Evolutionary conservation across 2,113 vertebrate species (phyloP), one percentile per base, ranked within the genome.

Genomic region (Polyodon spathula): DNA sequence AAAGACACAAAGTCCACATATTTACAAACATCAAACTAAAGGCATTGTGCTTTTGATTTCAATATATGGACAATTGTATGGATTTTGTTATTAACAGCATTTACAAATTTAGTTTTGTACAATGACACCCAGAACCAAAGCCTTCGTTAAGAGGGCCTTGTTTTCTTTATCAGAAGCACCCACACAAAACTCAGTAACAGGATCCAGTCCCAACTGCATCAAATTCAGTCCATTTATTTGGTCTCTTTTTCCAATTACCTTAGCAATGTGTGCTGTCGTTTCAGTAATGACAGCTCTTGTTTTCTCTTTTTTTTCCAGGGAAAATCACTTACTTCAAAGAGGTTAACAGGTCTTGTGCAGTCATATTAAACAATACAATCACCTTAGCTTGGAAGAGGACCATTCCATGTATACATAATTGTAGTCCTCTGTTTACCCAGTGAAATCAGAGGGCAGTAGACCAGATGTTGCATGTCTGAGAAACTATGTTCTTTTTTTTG

Each of bases 391-490:
- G 86, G 87, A 86, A 83, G 79, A 78, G 79, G 79, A 82, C 79
- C 78, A 86, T 86, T 76, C 81, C 86, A 87, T 81, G 76, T 85
- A 77, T 73, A 84, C 86, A 82, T 76, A 84, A 78, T 86, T 81
- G 82, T 92, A 78, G 82, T 80, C 90, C 84, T 80, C 71, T 86
- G 76, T 81, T 84, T 84, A 82, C 81, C 81, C 42, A 75, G 82
- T 69, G 40, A 57, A 87, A 74, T 71, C 84, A 81, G 77, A 83
- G 81, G 87, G 87, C 80, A 68, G 71, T 81, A 82, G 85, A 87
- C 81, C 86, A 86, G 88, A 86, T 85, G 87, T 89, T 93, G 93
- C 92, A 95, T 95, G 92, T 93, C 87, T 71, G 85, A 89, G 77
- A 79, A 89, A 86, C 89, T 84, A 83, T 88, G 79, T 77, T 75